Base-by-base conservation (phyloP, 2,888 invertebrate species). In the Erebia aethiops region DNA sequence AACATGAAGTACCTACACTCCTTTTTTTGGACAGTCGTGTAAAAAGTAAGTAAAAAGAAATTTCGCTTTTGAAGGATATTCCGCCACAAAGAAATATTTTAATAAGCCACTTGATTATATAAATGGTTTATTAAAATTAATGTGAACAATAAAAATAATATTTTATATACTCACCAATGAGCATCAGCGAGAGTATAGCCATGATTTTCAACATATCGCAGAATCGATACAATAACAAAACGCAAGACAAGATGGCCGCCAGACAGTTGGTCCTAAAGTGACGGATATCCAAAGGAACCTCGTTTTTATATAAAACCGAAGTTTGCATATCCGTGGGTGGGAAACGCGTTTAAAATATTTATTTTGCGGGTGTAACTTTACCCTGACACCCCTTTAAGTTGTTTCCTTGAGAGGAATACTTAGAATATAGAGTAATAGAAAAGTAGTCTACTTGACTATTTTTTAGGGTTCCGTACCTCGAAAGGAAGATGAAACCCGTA, bases 121-220 rank as follows among this genome's bases (percentile, higher is more conserved):
- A 7, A 21, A 26, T 10, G 5, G 8, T 51, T 18, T 51, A 18
- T 54, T 5, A 35, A 35, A 35, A 35, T 35, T 35, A 35, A 7
- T 35, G 5, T 35, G 4, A 7, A 7, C 35, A 35, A 35, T 35
- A 35, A n/a, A 51, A 51, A 7, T 5, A 18, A 35, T 51, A 14
- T 9, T n/a, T 1, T n/a, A 41, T 18, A 13, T 18, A 70, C 70
- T 43, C 52, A 67, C 67, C 67, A 11, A 67, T 67, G 16, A 67
- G 67, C 60, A 67, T 60, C 16, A 67, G 41, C 4, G 67, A 51
- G 11, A 67, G 52, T 41, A 90, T 79, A 2, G 87, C 88, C 0
- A 87, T 82, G 4, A 91, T 76, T 74, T 91, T 91, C 71, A 90
- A 84, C 91, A 91, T 91, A 76, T 76, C 72, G 83, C 91, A 91